phyloP scores from a whole-genome alignment of 2,888 invertebrate species.

The Matsumyia berberina region DNA sequence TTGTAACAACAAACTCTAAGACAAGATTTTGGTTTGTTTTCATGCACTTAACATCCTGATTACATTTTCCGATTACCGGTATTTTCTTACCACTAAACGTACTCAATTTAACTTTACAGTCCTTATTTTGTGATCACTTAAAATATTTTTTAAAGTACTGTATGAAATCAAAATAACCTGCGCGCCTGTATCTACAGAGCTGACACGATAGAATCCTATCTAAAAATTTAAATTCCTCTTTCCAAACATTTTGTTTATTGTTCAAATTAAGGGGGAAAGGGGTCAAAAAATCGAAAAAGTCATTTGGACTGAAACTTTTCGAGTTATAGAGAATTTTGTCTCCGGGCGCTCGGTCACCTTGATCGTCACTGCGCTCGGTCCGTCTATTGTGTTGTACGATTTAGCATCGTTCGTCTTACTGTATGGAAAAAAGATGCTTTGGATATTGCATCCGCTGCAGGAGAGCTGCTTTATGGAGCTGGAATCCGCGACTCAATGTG shows the following conservation, averaged over 20 bases:
- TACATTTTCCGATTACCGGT: slow-evolving; percentile 20
- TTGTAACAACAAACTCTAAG: slow-evolving; percentile 11
- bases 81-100: background rate
- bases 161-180: background rate
- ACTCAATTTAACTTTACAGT: slow-evolving; percentile 7
- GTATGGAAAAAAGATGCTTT: too few species aligned
- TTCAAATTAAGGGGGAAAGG: too few species aligned
- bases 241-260: background rate
- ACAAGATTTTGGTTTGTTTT: background rate
- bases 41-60: slow-evolving; percentile 18
- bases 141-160: background rate
- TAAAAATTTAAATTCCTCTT: background rate
- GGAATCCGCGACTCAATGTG: too few species aligned
- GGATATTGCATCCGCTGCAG: too few species aligned
- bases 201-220: slow-evolving; percentile 1
- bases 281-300: too few species aligned
- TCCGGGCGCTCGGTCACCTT: too few species aligned
- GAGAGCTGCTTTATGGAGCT: too few species aligned
- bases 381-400: too few species aligned
- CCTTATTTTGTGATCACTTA: background rate
- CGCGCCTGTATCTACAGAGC: slow-evolving; percentile 19
- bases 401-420: too few species aligned
- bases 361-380: too few species aligned
- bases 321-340: too few species aligned
- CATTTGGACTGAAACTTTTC: too few species aligned